phyloP scores from a whole-genome alignment of 1,140 invertebrate species.

The Drosophila kurseongensis region DNA sequence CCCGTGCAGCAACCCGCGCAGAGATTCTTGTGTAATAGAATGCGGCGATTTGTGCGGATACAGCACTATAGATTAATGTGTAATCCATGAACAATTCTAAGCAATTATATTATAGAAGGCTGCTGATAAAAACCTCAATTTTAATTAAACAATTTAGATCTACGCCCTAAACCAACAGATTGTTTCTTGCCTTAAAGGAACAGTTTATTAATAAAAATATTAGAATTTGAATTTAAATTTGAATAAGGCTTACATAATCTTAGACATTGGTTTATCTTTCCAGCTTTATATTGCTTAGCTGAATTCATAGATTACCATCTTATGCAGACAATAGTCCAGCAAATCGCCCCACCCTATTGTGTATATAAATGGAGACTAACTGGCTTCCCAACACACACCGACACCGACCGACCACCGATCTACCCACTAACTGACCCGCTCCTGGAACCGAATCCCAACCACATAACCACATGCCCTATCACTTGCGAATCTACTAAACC shows the following conservation, averaged over 20 bases:
- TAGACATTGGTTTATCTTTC: neutral
- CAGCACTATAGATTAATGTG: neutral
- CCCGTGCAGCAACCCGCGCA: constrained; percentile 25
- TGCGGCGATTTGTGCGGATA: constrained; percentile 23
- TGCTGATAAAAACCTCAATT: too few species aligned
- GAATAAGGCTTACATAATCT: too few species aligned
- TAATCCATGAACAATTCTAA: neutral
- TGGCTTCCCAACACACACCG: constrained; percentile 46
- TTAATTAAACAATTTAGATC: too few species aligned
- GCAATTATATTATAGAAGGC: neutral
- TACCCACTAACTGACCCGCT: constrained; percentile 26
- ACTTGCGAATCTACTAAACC: constrained; percentile 71
- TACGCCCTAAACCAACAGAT: too few species aligned
- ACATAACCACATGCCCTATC: constrained; percentile 39
- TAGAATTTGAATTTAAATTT: too few species aligned
- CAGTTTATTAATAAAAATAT: too few species aligned
- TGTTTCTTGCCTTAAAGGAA: too few species aligned
- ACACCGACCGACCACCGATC: constrained; percentile 47
- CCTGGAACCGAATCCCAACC: constrained; percentile 8
- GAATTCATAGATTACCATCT: neutral
- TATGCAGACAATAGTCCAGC: neutral
- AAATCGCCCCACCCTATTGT: constrained; percentile 36
- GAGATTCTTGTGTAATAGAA: constrained; percentile 13
- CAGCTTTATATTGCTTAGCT: neutral
- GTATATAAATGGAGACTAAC: constrained; percentile 67